phyloP scores from a whole-genome alignment of 2,888 invertebrate species.

The Lacanobia oleracea region DNA sequence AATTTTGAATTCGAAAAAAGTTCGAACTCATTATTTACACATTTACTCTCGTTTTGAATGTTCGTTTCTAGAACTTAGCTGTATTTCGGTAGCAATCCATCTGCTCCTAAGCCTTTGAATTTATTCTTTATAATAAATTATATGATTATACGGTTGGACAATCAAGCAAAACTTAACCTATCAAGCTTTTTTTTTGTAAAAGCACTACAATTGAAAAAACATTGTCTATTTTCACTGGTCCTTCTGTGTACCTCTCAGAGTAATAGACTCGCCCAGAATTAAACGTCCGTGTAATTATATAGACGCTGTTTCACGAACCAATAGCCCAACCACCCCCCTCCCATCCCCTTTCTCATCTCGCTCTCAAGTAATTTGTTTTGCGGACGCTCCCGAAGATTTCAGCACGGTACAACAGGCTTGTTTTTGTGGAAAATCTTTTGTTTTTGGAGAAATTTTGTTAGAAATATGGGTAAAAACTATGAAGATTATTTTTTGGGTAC shows the following conservation, averaged over 20 bases:
- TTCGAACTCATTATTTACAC: too few species aligned
- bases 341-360: conserved; percentile 23
- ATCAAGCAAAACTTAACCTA: background rate
- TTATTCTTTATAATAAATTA: too few species aligned
- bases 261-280: conserved; percentile 57
- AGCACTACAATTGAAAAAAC: background rate
- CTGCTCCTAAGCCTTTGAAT: background rate
- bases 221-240: conserved; percentile 18
- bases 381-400: conserved; percentile 56
- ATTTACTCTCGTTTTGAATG: too few species aligned
- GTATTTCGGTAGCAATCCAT: too few species aligned
- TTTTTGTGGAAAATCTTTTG: conserved; percentile 60
- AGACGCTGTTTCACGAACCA: conserved; percentile 66
- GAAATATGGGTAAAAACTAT: background rate
- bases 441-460: conserved; percentile 22
- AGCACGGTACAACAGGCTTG: conserved; percentile 51
- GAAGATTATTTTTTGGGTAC: conserved; percentile 2
- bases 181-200: background rate
- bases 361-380: conserved; percentile 67
- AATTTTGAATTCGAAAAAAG: too few species aligned
- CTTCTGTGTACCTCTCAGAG: conserved; percentile 32
- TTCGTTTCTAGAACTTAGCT: too few species aligned
- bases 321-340: conserved; percentile 37
- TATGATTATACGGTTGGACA: background rate
- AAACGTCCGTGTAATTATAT: conserved; percentile 67